These are phyloP conservation scores for Harmothoe impar DNA, from an alignment of 2,888 invertebrate genomes.

Conservation along the genomic window DNA sequence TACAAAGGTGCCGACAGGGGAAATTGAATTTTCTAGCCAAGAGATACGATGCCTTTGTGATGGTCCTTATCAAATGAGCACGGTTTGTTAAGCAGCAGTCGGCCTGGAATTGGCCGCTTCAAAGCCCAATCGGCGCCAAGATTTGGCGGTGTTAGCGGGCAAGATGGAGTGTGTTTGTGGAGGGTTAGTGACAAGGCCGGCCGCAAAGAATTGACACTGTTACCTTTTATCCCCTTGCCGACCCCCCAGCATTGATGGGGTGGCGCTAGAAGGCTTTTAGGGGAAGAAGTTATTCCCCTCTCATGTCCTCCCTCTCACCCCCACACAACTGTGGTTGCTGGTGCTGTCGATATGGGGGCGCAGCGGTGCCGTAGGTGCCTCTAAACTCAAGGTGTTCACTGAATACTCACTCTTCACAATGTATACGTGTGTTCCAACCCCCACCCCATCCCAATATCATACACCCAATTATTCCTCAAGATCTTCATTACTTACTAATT, in stretches of 20 bases:
- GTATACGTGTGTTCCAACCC: no score
- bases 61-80: constrained; percentile 38
- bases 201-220: constrained; percentile 41
- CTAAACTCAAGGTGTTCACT: no score
- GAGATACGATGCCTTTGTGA: constrained; percentile 35
- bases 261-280: neutral
- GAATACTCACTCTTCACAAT: no score
- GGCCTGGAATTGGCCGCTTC: constrained; percentile 33
- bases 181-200: constrained; percentile 29
- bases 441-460: no score
- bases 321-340: neutral
- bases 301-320: neutral
- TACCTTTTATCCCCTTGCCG: constrained; percentile 1
- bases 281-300: neutral
- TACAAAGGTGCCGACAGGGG: constrained; percentile 52
- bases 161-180: constrained; percentile 49
- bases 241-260: neutral
- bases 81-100: neutral
- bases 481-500: no score
- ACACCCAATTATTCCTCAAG: no score
- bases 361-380: neutral
- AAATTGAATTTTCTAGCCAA: constrained; percentile 61
- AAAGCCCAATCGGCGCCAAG: neutral
- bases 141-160: constrained; percentile 52
- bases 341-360: neutral